Base-by-base conservation (phyloP, 2,113 vertebrate species). In the Heterotilapia buettikoferi region DNA sequence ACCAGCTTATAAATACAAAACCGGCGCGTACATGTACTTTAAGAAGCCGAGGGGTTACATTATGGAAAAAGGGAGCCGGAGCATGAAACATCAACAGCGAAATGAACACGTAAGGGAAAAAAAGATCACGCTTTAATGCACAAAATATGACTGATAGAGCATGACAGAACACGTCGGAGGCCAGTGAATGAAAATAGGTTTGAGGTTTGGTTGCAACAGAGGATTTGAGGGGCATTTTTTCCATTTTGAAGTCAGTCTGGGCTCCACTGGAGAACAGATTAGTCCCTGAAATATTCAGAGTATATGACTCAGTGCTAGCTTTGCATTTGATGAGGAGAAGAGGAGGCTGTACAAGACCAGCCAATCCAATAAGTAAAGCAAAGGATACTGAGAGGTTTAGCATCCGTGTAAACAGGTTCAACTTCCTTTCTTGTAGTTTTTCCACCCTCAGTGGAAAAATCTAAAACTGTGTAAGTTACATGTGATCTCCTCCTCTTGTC, bases 91-190 rank as follows among this genome's bases (percentile, higher is more conserved):
- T 90, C 80, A 14, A 86, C 76, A 13, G 80, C 66, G 0, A 52
- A 88, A 68, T 84, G 66, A 89, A 89, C 84, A 88, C 73, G 84
- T 85, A 86, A 89, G 88, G 90, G 68, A 16, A 86, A 90, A 88
- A 88, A 88, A 88, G 82, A 92, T 84, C 87, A 50, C 9, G 79
- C 87, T 93, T 90, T 90, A 85, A 91, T 89, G 78, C 88, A 89
- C 80, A 89, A 88, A 92, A 84, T 79, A 92, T 83, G 87, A 90
- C 81, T 86, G 91, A 94, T 92, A 86, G 88, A 92, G 93, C 86
- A 79, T 90, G 93, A 93, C 92, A 90, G 84, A 85, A 80, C 88
- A 66, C 52, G 63, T 80, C 52, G 83, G 76, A 87, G 89, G 90
- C 92, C 57, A 85, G 84, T 13, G 86, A 78, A 63, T 78, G 89